Evolutionary conservation across 2,113 vertebrate species (phyloP).

Genomic region (Pachycephala philippinensis): DNA sequence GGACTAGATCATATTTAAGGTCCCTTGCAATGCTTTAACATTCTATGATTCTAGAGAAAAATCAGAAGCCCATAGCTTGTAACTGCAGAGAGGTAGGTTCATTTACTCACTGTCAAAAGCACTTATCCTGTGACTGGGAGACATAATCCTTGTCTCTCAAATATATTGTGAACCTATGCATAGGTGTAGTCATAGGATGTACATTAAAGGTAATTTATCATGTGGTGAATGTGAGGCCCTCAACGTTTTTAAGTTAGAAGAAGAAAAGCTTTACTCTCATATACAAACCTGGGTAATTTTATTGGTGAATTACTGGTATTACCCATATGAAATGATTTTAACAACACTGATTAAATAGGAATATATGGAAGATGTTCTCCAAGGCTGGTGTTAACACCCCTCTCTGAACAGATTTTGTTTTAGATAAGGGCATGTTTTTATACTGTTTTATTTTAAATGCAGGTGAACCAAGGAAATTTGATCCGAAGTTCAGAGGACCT

Average conservation of each 20-base stretch:
- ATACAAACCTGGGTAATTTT: not conserved
- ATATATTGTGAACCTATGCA: not conserved
- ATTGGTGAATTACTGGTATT: not conserved
- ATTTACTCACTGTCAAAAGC: not conserved
- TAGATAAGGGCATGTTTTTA: slow-evolving; percentile 36
- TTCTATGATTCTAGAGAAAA: not conserved
- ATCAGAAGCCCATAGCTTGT: not conserved
- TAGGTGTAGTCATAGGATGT: not conserved
- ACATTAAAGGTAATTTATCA: not conserved
- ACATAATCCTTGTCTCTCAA: not conserved
- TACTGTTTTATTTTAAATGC: slow-evolving; percentile 71
- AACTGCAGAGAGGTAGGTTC: not conserved
- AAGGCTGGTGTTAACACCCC: not conserved
- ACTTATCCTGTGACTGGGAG: not conserved
- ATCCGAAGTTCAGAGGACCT: slow-evolving; percentile 91
- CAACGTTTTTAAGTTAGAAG: not conserved
- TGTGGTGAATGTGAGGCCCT: not conserved
- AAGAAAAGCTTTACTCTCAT: not conserved
- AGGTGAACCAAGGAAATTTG: slow-evolving; percentile 89
- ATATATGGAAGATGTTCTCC: not conserved
- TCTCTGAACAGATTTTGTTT: not conserved
- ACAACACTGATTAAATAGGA: not conserved
- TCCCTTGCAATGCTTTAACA: not conserved
- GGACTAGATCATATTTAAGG: not conserved
- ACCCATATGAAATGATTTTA: not conserved